These are phyloP conservation scores for Ceratina calcarata DNA, from an alignment of 1,140 invertebrate species.

Conservation along the genomic window DNA sequence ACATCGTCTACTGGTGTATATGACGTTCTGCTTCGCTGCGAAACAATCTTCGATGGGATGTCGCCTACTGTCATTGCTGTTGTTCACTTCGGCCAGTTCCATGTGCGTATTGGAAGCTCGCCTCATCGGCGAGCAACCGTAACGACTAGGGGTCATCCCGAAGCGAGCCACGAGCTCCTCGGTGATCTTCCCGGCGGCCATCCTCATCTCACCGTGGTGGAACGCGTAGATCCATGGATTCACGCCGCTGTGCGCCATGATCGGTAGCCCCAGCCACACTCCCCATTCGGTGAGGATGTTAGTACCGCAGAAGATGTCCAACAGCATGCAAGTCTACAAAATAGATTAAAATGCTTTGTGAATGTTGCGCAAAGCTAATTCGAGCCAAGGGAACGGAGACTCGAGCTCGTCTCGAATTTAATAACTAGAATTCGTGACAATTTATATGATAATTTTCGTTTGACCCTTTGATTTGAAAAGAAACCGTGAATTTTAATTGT, in stretches of 20 bases:
- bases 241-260: constrained; percentile 82
- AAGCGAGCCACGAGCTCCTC: constrained; percentile 79
- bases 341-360: not conserved
- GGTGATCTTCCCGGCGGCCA: constrained; percentile 82
- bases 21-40: constrained; percentile 64
- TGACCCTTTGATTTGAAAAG: not conserved
- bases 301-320: constrained; percentile 81
- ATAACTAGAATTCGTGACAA: not conserved
- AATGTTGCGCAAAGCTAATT: not conserved
- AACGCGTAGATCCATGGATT: constrained; percentile 88
- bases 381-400: not conserved
- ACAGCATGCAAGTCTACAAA: constrained; percentile 82
- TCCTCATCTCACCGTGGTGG: constrained; percentile 84
- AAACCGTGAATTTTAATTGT: not conserved
- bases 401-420: too few species aligned
- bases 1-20: constrained; percentile 67
- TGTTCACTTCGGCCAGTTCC: constrained; percentile 72
- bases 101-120: constrained; percentile 73
- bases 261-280: constrained; percentile 82
- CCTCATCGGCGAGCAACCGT: constrained; percentile 72
- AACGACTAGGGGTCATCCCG: constrained; percentile 76
- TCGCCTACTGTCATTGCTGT: constrained; percentile 64
- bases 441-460: constrained; percentile 1
- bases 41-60: constrained; percentile 74
- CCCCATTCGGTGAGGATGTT: constrained; percentile 81